Percentiles rank a stretch among this genome's conserved stretches.
Conservation (phyloP, 1,140 invertebrate species). For the Probaryconus sp. region DNA sequence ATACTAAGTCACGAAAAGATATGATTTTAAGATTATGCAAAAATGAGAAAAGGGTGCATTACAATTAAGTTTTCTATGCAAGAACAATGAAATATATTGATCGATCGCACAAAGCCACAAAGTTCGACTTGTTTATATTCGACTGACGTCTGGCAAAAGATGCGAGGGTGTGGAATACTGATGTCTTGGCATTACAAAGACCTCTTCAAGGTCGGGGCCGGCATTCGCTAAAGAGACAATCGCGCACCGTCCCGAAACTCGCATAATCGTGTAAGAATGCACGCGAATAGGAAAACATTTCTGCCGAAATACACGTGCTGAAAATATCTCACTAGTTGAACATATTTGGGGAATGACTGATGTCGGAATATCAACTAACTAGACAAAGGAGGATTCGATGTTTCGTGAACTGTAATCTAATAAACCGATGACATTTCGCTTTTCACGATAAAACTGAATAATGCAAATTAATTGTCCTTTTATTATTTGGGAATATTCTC, state of each 20-base stretch:
- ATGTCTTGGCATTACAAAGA: conserved; percentile 70
- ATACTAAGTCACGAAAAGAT: no score
- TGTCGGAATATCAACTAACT: no score
- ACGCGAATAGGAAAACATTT: conserved; percentile 34
- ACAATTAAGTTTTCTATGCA: conserved; percentile 29
- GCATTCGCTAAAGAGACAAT: conserved; percentile 57
- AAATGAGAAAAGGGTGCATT: conserved; percentile 25
- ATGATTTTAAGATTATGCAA: no score
- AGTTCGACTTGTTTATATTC: conserved; percentile 67
- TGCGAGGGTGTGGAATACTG: conserved; percentile 72
- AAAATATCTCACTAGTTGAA: conserved; percentile 19
- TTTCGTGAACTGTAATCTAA: no score
- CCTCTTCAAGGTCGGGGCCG: conserved; percentile 72
- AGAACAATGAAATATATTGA: conserved; percentile 65
- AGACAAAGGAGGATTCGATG: no score
- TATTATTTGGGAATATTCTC: no score
- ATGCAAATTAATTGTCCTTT: no score
- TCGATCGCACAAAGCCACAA: conserved; percentile 63
- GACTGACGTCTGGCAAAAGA: conserved; percentile 62
- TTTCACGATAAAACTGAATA: no score
- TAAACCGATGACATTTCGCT: no score
- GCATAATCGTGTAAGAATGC: conserved; percentile 35
- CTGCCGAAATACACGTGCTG: conserved; percentile 17
- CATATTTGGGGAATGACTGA: background rate
- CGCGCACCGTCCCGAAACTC: conserved; percentile 49